These are phyloP conservation scores for Diloba caeruleocephala DNA, from an alignment of 2,888 invertebrate species.

Conservation along the genomic window DNA sequence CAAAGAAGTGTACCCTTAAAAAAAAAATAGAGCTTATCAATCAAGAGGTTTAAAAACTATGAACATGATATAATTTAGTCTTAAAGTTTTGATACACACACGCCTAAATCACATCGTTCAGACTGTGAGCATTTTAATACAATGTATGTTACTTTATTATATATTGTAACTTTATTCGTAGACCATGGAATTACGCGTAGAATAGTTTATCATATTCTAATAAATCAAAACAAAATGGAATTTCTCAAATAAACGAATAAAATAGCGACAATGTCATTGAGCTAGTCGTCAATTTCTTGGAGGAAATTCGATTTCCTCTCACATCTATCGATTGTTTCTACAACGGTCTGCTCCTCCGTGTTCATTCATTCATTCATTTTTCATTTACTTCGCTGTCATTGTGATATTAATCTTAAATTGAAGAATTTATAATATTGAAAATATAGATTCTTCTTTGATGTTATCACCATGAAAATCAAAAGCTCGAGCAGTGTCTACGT, in stretches of 20 bases:
- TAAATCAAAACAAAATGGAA: conserved; percentile 38
- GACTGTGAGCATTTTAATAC: no score
- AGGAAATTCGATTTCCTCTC: conserved; percentile 58
- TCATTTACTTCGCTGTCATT: conserved; percentile 44
- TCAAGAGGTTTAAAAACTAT: no score
- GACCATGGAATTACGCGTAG: no score
- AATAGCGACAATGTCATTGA: conserved; percentile 47
- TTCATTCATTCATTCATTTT: conserved; percentile 48
- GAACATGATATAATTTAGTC: no score
- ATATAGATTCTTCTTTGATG: conserved; percentile 1
- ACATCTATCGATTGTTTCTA: conserved; percentile 55
- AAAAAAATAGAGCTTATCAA: no score
- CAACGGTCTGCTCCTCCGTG: conserved; percentile 40
- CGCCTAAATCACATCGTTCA: no score
- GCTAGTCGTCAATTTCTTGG: conserved; percentile 53
- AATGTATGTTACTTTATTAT: no score
- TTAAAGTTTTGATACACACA: no score
- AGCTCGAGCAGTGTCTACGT: no score
- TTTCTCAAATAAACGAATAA: conserved; percentile 15
- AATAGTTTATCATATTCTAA: conserved; percentile 1
- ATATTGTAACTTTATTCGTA: no score
- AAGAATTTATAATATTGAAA: conserved; percentile 28
- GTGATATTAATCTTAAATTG: conserved; percentile 36
- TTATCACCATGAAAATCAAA: conserved; percentile 3
- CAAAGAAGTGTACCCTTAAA: no score